Evolutionary conservation across 37 sponge, comb jelly and placozoan species (phyloP).

Genomic region (Amphimedon queenslandica): DNA sequence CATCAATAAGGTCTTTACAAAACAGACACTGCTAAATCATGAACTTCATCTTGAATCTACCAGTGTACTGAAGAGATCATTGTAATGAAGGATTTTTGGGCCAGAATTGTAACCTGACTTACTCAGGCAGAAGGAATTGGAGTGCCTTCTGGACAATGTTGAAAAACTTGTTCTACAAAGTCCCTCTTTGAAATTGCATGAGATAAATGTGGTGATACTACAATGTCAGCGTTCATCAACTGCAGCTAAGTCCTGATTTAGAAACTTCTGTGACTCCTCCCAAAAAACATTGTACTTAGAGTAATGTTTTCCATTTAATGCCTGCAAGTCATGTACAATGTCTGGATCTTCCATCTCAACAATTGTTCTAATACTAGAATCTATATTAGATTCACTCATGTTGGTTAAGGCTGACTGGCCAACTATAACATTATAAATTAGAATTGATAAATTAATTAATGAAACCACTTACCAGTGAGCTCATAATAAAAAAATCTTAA

Average conservation of each 20-base stretch:
- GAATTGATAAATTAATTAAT: too few relatives aligned
- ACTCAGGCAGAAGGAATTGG: conserved; percentile 17
- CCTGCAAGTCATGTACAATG: conserved; percentile 20
- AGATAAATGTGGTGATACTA: too few relatives aligned
- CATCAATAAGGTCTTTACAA: conserved; percentile 13
- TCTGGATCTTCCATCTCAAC: conserved; percentile 44
- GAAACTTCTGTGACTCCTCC: conserved; percentile 26
- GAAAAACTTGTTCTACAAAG: conserved; percentile 7
- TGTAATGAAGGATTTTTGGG: conserved; percentile 1
- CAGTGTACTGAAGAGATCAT: conserved; percentile 19
- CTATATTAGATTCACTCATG: neutral
- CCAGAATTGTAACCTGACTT: conserved; percentile 7
- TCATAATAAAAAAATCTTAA: conserved; percentile 20
- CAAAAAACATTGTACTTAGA: conserved; percentile 19
- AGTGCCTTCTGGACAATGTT: conserved; percentile 15
- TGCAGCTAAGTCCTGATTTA: conserved; percentile 17
- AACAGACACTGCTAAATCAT: neutral
- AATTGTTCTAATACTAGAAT: neutral
- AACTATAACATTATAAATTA: too few relatives aligned
- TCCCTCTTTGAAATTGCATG: conserved; percentile 24
- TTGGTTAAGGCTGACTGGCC: too few relatives aligned
- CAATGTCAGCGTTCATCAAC: too few relatives aligned
- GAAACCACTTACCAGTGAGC: too few relatives aligned
- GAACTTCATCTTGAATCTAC: neutral
- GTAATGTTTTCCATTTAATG: neutral